Base-by-base conservation (phyloP, 37 sponge, comb jelly and placozoan species). In the Geodia barretti region DNA sequence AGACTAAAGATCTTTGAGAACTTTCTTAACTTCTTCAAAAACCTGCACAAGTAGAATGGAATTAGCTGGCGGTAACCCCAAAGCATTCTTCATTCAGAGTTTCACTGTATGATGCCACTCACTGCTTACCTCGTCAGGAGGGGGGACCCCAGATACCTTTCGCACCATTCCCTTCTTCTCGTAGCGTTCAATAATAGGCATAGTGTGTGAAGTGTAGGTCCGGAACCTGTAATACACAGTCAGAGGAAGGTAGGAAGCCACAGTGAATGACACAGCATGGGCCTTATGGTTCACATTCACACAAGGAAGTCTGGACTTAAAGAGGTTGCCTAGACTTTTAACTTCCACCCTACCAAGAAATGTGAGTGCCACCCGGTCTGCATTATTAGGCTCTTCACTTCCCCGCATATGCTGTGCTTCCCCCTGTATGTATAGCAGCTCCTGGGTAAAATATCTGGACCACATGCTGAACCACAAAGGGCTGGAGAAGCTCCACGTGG, bases 171-270 rank as follows among this genome's bases (percentile, higher is more conserved):
- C 91, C 72, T 72, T 58, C 64, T 79, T 59, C 64, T 95, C 67
- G 41, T 88, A 95, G 29, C 73, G 66, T 41, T 84, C 60, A 21
- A 95, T 59, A 17, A 95, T 89, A 17, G 87, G 93, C 82, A 95
- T 82, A 19, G 96, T 95, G 30, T 84, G 68, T 7, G 61, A 64
- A 8, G 73, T 43, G 68, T 92, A 95, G 1, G 84, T 87, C 24
- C 83, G 81, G 65, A 75, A 90, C 29, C 95, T 90, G 24, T 23
- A 40, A 24, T 31, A 2, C 39, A 8, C 77, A 62, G 62, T 43
- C 1, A 62, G 4, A 35, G 60, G 62, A 0, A 25, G 4, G 24
- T 32, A 36, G 4, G 34, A 72, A 81, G n/a, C 40, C 33, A 72
- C 62, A 14, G 24, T 58, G 7, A 23, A 21, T 29, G 47, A 37